Conservation (phyloP, 2,113 vertebrate genomes). For the Penelope pileata region DNA sequence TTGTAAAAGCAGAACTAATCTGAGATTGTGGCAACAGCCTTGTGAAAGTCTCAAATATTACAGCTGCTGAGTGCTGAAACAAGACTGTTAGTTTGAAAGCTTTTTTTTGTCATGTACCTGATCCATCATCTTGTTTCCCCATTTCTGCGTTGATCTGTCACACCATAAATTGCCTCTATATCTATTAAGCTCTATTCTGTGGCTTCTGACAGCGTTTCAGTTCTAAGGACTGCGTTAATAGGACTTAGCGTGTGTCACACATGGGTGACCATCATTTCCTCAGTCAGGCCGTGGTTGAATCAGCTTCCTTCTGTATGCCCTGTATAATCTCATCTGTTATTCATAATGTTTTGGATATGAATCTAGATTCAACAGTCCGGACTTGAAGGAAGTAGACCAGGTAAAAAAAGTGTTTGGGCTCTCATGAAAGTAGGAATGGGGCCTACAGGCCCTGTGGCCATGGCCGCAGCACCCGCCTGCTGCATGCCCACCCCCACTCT, state of each 20-base stretch:
- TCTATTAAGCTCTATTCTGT: background rate
- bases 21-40: background rate
- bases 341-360: background rate
- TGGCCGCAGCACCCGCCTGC: too few species aligned
- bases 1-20: background rate
- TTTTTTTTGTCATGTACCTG: background rate
- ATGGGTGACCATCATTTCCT: background rate
- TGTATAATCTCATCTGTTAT: background rate
- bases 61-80: background rate
- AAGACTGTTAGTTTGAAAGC: background rate
- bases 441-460: too few species aligned
- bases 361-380: constrained; percentile 25
- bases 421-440: background rate
- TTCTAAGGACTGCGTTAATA: background rate
- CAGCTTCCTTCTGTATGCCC: background rate
- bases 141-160: background rate
- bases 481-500: too few species aligned
- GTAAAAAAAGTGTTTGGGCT: constrained; percentile 37
- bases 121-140: background rate
- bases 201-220: background rate
- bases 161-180: background rate
- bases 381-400: background rate
- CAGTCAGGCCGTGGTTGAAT: background rate
- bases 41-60: background rate
- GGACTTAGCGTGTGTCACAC: background rate